Evolutionary conservation across 2,888 invertebrate species (phyloP).

Genomic region (Cantharis rustica): DNA sequence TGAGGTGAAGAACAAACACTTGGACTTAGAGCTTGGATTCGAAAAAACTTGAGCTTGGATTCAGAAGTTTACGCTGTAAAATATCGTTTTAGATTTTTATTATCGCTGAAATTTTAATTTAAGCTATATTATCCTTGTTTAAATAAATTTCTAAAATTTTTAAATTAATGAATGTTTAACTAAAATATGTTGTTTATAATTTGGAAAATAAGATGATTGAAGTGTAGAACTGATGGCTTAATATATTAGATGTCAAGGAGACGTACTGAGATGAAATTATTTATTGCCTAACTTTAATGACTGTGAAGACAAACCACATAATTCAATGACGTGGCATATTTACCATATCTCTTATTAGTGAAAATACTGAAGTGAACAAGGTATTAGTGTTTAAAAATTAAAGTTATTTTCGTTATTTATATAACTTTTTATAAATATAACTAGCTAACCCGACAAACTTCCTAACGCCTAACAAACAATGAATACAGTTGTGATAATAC

Average conservation of each 20-base stretch:
- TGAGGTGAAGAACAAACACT: no score
- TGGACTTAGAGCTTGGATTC: no score
- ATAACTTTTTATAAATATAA: no score
- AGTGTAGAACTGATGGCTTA: not conserved
- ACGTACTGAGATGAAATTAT: not conserved
- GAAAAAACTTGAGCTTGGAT: no score
- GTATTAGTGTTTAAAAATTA: no score
- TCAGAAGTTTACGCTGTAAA: no score
- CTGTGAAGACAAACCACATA: not conserved
- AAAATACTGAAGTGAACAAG: not conserved
- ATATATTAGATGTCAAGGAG: not conserved
- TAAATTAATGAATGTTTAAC: not conserved
- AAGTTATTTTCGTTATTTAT: no score
- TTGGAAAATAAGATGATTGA: not conserved
- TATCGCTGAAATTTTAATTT: not conserved
- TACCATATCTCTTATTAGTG: not conserved
- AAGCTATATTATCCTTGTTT: not conserved
- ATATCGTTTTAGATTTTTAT: no score
- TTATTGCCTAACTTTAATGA: not conserved
- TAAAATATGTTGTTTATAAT: not conserved
- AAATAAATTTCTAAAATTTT: not conserved
- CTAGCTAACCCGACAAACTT: no score
- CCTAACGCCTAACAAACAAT: no score
- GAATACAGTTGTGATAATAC: no score
- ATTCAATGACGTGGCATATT: not conserved